These are phyloP conservation scores for Falco columbarius DNA, from an alignment of 2,797 vertebrate genomes.

Conservation along the genomic window DNA sequence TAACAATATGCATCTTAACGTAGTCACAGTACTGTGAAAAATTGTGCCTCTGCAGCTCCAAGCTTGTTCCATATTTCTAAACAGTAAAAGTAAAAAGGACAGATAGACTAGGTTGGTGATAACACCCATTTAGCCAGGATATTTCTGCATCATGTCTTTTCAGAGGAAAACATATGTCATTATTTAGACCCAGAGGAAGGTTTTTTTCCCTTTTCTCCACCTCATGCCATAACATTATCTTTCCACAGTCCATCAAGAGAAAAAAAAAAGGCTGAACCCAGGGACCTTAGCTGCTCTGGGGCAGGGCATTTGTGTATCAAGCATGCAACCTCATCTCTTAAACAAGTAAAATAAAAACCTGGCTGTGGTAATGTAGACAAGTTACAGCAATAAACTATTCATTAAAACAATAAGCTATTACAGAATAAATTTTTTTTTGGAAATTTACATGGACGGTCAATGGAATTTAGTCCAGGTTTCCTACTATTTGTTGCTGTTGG, in stretches of 20 bases:
- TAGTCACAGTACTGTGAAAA: not conserved
- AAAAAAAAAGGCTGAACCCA: not conserved
- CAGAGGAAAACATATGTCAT: not conserved
- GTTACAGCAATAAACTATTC: not conserved
- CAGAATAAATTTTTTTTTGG: not conserved
- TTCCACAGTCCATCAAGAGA: not conserved
- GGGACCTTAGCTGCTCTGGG: not conserved
- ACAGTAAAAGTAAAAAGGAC: not conserved
- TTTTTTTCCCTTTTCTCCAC: not conserved
- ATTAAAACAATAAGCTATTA: not conserved
- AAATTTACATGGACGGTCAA: rapidly evolving
- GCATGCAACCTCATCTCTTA: not conserved
- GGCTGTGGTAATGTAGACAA: not conserved
- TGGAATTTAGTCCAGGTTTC: not conserved
- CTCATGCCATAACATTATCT: not conserved
- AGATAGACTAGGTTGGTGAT: not conserved
- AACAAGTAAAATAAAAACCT: not conserved
- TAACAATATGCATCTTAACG: not conserved
- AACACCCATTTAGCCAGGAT: not conserved
- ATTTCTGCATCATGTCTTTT: not conserved
- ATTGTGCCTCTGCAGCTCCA: not conserved
- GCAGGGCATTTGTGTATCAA: not conserved
- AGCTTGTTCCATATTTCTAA: not conserved
- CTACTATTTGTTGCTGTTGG: not conserved
- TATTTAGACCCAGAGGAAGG: not conserved